Conservation (phyloP, 1,140 invertebrate species). For the Aphaenogaster rudis region DNA sequence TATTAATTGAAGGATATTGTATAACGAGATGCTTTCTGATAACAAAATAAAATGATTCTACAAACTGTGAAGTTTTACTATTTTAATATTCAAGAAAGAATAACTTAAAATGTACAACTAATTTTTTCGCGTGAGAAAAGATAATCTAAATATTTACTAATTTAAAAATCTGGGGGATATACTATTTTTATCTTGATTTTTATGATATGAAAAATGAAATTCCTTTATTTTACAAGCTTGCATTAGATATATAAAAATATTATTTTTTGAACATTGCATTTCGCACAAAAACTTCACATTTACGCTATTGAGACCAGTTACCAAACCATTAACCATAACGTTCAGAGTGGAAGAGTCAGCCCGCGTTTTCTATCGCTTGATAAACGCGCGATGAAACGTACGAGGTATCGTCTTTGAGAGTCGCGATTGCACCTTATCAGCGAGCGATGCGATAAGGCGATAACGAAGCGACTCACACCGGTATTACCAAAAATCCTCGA, state of each 20-base stretch:
- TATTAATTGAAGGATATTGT: background rate
- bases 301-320: background rate
- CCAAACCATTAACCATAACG: background rate
- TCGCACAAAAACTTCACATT: background rate
- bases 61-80: background rate
- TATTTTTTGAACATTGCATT: background rate
- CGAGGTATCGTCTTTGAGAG: conserved; percentile 72
- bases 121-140: background rate
- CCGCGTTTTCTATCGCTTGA: conserved; percentile 48
- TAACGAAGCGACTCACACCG: conserved; percentile 65
- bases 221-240: background rate
- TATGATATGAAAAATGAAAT: background rate
- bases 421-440: conserved; percentile 76
- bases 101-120: background rate
- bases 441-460: conserved; percentile 72
- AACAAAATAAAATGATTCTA: background rate
- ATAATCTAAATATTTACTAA: background rate
- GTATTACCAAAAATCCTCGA: conserved; percentile 72
- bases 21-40: background rate
- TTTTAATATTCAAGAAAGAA: background rate
- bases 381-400: conserved; percentile 66
- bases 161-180: background rate
- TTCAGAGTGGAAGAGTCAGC: conserved; percentile 3
- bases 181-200: background rate
- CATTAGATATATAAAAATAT: background rate